phyloP scores from a whole-genome alignment of 2,797 vertebrate species.

The Poecilia velifera region DNA sequence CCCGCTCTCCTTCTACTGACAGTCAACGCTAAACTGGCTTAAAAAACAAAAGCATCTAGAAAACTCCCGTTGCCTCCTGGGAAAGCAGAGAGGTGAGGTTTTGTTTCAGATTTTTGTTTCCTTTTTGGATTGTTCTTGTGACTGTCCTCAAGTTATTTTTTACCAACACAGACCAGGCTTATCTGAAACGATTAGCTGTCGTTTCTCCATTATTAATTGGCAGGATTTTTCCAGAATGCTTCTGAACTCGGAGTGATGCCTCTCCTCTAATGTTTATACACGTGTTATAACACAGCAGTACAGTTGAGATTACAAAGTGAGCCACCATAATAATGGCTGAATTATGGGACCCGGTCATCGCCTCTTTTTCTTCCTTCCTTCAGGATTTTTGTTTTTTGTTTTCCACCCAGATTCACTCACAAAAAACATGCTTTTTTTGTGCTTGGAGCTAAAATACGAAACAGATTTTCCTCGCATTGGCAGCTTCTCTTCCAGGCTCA shows the following conservation, averaged over 20 bases:
- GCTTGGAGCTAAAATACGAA: conserved; percentile 13
- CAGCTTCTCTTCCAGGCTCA: conserved; percentile 29
- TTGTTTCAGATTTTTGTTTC: conserved; percentile 12
- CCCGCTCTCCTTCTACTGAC: conserved; percentile 86
- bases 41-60: background rate
- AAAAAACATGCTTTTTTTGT: conserved; percentile 8
- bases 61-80: conserved; percentile 11
- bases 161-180: background rate
- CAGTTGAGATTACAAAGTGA: background rate
- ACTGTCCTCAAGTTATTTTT: conserved; percentile 3
- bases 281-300: background rate
- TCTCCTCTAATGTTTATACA: background rate
- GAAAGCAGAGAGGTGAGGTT: conserved; percentile 5
- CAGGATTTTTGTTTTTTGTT: background rate
- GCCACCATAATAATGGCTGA: background rate
- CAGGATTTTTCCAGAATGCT: background rate
- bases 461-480: background rate
- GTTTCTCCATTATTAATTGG: background rate
- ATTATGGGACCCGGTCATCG: conserved; percentile 14
- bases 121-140: conserved; percentile 14
- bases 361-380: background rate
- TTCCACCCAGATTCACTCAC: background rate
- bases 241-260: background rate
- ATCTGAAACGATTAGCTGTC: background rate
- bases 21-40: conserved; percentile 88